Base-by-base conservation (phyloP, 1,140 invertebrate genomes). In the Drosophila pandora region DNA sequence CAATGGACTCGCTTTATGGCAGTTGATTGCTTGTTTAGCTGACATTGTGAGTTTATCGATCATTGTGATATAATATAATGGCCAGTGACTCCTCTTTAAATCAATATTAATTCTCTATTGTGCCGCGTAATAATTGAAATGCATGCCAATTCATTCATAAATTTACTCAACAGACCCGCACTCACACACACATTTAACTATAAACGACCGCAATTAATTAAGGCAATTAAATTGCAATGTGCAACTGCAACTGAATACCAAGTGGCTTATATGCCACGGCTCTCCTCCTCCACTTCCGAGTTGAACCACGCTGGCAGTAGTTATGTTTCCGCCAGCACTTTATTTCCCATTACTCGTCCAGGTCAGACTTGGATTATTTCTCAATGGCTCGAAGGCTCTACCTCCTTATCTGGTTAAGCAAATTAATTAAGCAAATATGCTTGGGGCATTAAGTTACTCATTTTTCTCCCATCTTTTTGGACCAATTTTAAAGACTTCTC, bases 141-240 rank as follows among this genome's bases (percentile, higher is more conserved):
- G 61, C 9, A 61, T 61, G 48, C 49, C 59, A 61, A 60, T 79
- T 79, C 78, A 82, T 79, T 87, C 65, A 87, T 63, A 69, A 61
- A 75, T 49, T 39, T 7, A 13, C 45, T 55, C 49, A 23, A 32
- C 32, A 13, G 12, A 7, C 12, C 45, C 25, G 34, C 54, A 21
- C 21, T 43, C 1, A n/a, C 50, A 25, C 25, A 63, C 41, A 32
- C 17, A 17, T 17, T 28, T 28, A 28, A 28, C 43, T 49, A 63
- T 67, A 30, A 69, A 62, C 56, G 55, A 75, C 52, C 50, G 58
- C 47, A 48, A 58, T 72, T 81, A 81, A 87, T 78, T 56, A 57
- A 49, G 56, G 60, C 77, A 87, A 81, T 87, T 88, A 79, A 88
- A 82, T 76, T 56, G 75, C 70, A 84, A 76, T 85, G 64, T 56